Percentiles rank a stretch among this genome's conserved stretches.
Evolutionary conservation across 2,888 invertebrate genomes (phyloP).

Genomic region (Psococerastis gibbosa): DNA sequence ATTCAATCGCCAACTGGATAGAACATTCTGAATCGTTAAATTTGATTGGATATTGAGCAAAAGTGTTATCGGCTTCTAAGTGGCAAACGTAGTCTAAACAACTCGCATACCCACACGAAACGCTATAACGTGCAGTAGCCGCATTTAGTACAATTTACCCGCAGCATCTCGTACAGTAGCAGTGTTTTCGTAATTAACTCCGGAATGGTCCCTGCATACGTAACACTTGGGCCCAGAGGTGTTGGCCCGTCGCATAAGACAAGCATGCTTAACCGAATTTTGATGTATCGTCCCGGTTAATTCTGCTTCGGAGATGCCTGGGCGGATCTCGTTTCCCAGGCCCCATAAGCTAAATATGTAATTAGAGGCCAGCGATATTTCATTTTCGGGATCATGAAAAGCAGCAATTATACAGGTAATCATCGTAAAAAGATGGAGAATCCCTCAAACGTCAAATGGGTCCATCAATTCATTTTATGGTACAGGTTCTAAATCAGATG

Average conservation of each 20-base stretch:
- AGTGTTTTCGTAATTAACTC: constrained; percentile 14
- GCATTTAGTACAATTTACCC: constrained; percentile 1
- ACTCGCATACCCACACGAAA: too few species aligned
- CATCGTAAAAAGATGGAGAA: constrained; percentile 9
- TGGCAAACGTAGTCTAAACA: too few species aligned
- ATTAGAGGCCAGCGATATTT: constrained; percentile 9
- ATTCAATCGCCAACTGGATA: too few species aligned
- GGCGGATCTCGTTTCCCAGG: constrained; percentile 2
- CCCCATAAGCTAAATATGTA: constrained; percentile 6
- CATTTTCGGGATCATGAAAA: constrained; percentile 9
- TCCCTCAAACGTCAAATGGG: too few species aligned
- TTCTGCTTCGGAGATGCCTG: neutral
- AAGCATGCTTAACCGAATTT: neutral
- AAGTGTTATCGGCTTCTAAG: too few species aligned
- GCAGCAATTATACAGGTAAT: constrained; percentile 9
- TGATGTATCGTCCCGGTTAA: neutral
- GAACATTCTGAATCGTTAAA: too few species aligned
- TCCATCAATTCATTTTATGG: too few species aligned
- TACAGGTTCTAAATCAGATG: too few species aligned
- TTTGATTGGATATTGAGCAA: too few species aligned
- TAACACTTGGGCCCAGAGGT: neutral
- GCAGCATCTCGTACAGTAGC: constrained; percentile 12
- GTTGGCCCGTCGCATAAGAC: neutral
- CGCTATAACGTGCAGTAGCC: too few species aligned
- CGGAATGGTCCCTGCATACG: constrained; percentile 8